phyloP scores from a whole-genome alignment of 2,797 vertebrate genomes.

The Petrocephalus sullivani region DNA sequence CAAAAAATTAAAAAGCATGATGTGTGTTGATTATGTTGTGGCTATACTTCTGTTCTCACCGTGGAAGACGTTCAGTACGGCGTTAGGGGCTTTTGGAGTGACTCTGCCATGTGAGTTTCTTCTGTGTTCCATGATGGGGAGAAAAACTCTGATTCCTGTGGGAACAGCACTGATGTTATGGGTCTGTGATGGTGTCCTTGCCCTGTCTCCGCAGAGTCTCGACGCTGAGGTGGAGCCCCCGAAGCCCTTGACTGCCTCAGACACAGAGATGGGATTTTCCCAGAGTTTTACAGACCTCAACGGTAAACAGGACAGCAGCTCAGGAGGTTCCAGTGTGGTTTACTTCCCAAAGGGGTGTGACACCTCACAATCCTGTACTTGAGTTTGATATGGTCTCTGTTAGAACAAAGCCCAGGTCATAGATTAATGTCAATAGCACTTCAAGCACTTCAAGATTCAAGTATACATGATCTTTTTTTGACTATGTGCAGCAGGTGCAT shows the following conservation, averaged over 20 bases:
- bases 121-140: not conserved
- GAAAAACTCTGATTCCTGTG: not conserved
- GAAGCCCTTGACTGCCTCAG: not conserved
- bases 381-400: not conserved
- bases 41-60: not conserved
- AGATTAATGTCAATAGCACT: not conserved
- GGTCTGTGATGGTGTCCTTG: not conserved
- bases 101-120: not conserved
- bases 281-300: slow-evolving; percentile 13
- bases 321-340: not conserved
- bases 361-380: not conserved
- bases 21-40: not conserved
- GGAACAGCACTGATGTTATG: not conserved
- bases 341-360: not conserved
- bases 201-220: not conserved
- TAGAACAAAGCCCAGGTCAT: not conserved
- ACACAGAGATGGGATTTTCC: slow-evolving; percentile 67
- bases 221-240: not conserved
- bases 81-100: not conserved
- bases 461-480: not conserved
- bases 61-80: not conserved
- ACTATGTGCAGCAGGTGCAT: not conserved
- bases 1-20: not conserved
- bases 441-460: not conserved
- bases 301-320: not conserved